These are phyloP conservation scores for Tragelaphus scriptus DNA, from an alignment of 2,113 vertebrate species.

Conservation along the genomic window DNA sequence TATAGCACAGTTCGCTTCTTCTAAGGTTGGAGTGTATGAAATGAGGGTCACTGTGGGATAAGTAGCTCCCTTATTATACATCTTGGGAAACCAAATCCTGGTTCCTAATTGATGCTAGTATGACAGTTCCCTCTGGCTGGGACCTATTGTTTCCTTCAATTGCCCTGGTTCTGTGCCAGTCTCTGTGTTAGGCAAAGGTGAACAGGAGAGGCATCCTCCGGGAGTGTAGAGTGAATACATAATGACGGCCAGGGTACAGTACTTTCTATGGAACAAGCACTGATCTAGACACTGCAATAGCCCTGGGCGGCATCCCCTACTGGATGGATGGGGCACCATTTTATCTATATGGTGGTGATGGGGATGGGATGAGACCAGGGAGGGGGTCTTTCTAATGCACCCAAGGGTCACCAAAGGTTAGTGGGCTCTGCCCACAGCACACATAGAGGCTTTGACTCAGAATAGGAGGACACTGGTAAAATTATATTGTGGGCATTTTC, in stretches of 20 bases:
- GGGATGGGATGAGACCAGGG: neutral
- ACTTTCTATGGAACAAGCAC: neutral
- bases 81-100: neutral
- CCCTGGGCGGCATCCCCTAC: neutral
- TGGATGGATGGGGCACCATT: neutral
- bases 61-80: neutral
- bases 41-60: neutral
- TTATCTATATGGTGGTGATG: neutral
- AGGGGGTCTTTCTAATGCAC: neutral
- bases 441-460: too few species aligned
- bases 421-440: neutral
- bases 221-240: neutral
- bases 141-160: neutral
- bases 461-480: neutral
- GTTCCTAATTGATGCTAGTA: neutral
- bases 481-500: neutral
- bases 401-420: neutral
- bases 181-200: neutral
- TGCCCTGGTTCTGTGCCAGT: neutral
- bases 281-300: neutral
- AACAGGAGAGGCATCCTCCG: neutral
- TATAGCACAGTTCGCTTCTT: neutral
- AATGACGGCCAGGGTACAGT: rapidly evolving
- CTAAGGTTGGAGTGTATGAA: neutral
- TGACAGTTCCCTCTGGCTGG: neutral